Percentiles rank a stretch among this genome's conserved stretches.
These are phyloP conservation scores for Latrodectus elegans DNA, from an alignment of 2,888 invertebrate genomes.

Conservation along the genomic window DNA sequence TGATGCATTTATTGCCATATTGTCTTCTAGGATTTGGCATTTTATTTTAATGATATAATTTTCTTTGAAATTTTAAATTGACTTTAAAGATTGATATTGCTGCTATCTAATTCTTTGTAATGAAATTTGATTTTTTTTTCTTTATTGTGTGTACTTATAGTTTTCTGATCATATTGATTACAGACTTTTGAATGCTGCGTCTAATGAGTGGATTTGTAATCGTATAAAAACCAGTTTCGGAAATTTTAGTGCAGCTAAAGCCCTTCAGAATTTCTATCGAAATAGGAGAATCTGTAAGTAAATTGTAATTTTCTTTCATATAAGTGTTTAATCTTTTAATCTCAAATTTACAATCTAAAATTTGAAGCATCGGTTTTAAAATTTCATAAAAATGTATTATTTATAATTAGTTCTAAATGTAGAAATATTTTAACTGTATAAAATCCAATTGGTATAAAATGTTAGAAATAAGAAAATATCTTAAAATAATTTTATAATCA, in stretches of 20 bases:
- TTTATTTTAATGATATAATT: background rate
- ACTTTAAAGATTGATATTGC: background rate
- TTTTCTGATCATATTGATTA: conserved; percentile 11
- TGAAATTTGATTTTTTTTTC: background rate
- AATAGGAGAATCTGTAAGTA: conserved; percentile 64
- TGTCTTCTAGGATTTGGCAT: too few relatives aligned
- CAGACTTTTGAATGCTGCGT: conserved; percentile 66
- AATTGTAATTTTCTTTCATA: too few relatives aligned
- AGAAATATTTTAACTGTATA: too few relatives aligned
- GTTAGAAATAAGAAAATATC: too few relatives aligned
- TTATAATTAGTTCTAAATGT: too few relatives aligned
- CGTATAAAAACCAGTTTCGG: conserved; percentile 67
- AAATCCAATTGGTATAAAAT: too few relatives aligned
- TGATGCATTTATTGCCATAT: too few relatives aligned
- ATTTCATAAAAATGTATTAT: too few relatives aligned
- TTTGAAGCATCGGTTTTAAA: too few relatives aligned
- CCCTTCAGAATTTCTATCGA: conserved; percentile 59
- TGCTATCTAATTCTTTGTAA: background rate
- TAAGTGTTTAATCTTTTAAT: too few relatives aligned
- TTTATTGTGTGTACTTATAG: background rate
- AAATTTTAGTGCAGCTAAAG: conserved; percentile 69
- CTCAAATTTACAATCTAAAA: too few relatives aligned
- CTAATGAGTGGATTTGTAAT: conserved; percentile 70
- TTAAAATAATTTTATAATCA: too few relatives aligned
- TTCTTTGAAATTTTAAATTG: background rate